These are phyloP conservation scores for Calameuta filiformis DNA, from an alignment of 2,888 invertebrate genomes.

Conservation along the genomic window DNA sequence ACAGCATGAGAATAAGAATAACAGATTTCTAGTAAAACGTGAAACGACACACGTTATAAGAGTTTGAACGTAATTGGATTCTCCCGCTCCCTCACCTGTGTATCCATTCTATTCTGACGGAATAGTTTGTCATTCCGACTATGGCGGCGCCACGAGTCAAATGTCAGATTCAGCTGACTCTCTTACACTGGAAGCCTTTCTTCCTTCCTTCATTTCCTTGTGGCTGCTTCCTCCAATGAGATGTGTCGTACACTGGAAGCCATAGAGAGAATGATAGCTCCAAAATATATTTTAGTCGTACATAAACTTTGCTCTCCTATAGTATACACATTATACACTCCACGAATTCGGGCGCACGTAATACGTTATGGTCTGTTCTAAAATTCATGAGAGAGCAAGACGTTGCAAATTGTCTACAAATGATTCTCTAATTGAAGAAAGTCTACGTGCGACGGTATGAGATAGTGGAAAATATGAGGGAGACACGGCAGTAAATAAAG, in stretches of 20 bases:
- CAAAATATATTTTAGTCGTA: no score
- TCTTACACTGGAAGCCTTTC: background rate
- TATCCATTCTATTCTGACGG: background rate
- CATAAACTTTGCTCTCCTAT: background rate
- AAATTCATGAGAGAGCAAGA: background rate
- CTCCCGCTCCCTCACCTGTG: constrained; percentile 19
- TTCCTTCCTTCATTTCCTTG: no score
- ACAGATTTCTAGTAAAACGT: background rate
- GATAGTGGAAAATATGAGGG: background rate
- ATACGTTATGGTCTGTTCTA: background rate
- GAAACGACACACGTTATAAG: constrained; percentile 19
- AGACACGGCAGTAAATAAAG: background rate
- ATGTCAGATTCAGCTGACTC: background rate
- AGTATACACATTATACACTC: background rate
- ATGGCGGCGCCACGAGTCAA: background rate
- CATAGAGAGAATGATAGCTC: constrained; percentile 7
- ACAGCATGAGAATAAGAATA: no score
- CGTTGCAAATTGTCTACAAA: background rate
- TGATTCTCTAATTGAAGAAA: background rate
- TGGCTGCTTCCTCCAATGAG: no score
- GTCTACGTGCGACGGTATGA: background rate
- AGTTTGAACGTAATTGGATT: constrained; percentile 35
- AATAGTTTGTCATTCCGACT: background rate
- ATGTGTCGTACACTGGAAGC: background rate
- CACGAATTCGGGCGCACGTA: background rate